phyloP scores from a whole-genome alignment of 2,113 vertebrate genomes.

The Oryzias woworae region DNA sequence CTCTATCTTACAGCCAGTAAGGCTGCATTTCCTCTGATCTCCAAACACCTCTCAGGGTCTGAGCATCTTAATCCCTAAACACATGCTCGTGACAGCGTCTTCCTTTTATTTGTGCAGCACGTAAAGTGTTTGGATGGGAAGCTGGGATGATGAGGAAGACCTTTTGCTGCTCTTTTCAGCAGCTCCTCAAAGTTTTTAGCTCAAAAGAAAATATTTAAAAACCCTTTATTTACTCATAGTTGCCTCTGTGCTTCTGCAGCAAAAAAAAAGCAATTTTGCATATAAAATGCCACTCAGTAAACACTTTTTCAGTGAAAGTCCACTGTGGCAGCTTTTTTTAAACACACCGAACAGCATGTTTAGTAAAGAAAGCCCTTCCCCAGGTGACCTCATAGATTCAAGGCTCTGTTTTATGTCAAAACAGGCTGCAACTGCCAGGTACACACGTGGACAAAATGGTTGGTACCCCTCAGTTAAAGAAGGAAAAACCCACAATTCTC shows the following conservation, averaged over 20 bases:
- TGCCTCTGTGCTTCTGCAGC: background rate
- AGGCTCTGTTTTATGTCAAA: constrained; percentile 31
- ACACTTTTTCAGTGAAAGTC: constrained; percentile 20
- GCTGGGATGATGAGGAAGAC: background rate
- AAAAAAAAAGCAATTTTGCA: background rate
- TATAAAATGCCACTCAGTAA: background rate
- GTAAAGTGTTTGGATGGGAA: constrained; percentile 1
- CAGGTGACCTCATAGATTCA: constrained; percentile 36
- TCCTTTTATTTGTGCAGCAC: constrained; percentile 20
- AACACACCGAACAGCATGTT: constrained; percentile 11
- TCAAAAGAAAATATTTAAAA: background rate
- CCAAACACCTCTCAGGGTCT: constrained; percentile 11
- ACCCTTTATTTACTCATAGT: background rate
- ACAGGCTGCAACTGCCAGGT: constrained; percentile 2
- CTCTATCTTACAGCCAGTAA: background rate
- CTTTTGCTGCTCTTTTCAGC: constrained; percentile 1
- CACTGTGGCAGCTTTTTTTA: constrained; percentile 2
- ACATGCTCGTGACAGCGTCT: background rate
- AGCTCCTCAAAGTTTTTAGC: background rate
- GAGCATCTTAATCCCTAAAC: constrained; percentile 6
- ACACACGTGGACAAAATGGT: too few species aligned
- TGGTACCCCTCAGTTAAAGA: too few species aligned
- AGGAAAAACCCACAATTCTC: too few species aligned
- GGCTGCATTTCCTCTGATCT: constrained; percentile 33
- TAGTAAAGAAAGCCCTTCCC: constrained; percentile 14